phyloP scores from a whole-genome alignment of 2,113 vertebrate genomes.

The Clarias magur region DNA sequence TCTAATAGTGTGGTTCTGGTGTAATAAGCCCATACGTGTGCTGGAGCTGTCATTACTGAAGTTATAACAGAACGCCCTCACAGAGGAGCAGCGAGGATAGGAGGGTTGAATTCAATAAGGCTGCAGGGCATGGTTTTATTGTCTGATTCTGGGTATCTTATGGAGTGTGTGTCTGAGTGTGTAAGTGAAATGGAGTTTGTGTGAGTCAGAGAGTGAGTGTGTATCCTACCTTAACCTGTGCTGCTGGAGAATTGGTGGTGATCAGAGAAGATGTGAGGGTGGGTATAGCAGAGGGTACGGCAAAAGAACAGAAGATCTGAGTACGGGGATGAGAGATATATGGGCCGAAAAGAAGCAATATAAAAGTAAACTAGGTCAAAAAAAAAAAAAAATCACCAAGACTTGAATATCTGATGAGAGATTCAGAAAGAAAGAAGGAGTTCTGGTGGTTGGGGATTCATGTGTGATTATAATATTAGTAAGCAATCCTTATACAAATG shows the following conservation, averaged over 20 bases:
- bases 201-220: constrained; percentile 18
- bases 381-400: background rate
- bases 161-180: constrained; percentile 36
- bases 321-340: constrained; percentile 34
- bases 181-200: constrained; percentile 30
- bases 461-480: background rate
- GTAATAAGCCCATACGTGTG: constrained; percentile 36
- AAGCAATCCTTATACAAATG: background rate
- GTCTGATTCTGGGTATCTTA: constrained; percentile 39
- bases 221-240: constrained; percentile 13
- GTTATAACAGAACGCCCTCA: constrained; percentile 31
- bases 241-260: constrained; percentile 30
- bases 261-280: constrained; percentile 43
- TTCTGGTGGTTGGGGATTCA: background rate
- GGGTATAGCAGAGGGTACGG: constrained; percentile 35
- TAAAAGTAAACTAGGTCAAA: background rate
- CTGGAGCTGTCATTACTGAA: constrained; percentile 24
- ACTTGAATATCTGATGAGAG: background rate
- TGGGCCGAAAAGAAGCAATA: background rate
- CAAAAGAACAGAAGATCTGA: constrained; percentile 34
- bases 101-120: constrained; percentile 48
- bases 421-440: background rate
- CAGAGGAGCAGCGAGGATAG: constrained; percentile 11
- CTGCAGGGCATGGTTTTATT: constrained; percentile 49
- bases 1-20: constrained; percentile 34